Conservation (phyloP, 2,113 vertebrate species). For the Tragelaphus scriptus region DNA sequence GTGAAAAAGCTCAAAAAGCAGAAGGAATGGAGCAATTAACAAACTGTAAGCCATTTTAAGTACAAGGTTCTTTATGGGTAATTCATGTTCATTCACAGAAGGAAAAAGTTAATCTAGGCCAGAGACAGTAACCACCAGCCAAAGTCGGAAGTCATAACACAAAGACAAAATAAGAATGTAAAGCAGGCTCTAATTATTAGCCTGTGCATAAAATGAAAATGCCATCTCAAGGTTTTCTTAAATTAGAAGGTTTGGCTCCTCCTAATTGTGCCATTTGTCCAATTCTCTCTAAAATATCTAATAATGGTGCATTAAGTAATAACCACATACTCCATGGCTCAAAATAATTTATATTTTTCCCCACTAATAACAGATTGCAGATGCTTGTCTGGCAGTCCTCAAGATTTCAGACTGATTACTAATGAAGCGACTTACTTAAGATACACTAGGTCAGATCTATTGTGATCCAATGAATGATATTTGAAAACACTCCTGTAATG, state of each 20-base stretch:
- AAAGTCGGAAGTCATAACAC: constrained; percentile 24
- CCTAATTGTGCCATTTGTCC: constrained; percentile 73
- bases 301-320: constrained; percentile 59
- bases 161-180: constrained; percentile 41
- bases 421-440: constrained; percentile 58
- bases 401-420: constrained; percentile 43
- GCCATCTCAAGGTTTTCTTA: constrained; percentile 35
- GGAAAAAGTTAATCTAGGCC: background rate
- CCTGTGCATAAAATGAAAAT: constrained; percentile 61
- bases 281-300: constrained; percentile 64
- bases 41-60: background rate
- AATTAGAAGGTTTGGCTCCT: constrained; percentile 69
- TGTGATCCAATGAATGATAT: constrained; percentile 70
- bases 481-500: constrained; percentile 64
- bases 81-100: constrained; percentile 20
- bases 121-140: constrained; percentile 7
- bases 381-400: constrained; percentile 49
- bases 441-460: constrained; percentile 68
- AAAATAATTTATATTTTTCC: constrained; percentile 69
- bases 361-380: constrained; percentile 21
- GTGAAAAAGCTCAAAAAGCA: background rate
- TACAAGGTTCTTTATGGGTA: background rate
- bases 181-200: constrained; percentile 68
- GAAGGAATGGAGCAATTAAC: background rate
- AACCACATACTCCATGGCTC: constrained; percentile 63